These are phyloP conservation scores for Erinaceus europaeus DNA, from an alignment of 2,113 vertebrate species.

Conservation along the genomic window DNA sequence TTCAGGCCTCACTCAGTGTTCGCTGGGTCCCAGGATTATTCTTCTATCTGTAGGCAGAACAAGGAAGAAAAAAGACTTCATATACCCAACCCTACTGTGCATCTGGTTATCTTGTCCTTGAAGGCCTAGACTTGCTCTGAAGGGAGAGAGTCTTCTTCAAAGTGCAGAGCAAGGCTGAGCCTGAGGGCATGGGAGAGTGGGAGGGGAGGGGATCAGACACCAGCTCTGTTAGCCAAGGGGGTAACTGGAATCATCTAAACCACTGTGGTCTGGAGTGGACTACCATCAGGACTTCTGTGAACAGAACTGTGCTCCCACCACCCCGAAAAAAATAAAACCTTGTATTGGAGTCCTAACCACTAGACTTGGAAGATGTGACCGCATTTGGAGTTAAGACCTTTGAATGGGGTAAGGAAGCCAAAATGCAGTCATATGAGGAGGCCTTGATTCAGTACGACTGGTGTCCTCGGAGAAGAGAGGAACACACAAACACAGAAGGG, in stretches of 20 bases:
- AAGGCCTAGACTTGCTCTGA: too few relatives aligned
- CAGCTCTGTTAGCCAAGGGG: neutral
- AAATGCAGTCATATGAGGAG: neutral
- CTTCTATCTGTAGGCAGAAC: neutral
- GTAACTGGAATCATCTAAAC: neutral
- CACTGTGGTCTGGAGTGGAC: too few relatives aligned
- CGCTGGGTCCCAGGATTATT: neutral
- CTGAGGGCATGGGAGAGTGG: neutral
- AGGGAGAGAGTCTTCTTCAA: neutral
- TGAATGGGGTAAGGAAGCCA: neutral
- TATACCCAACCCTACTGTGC: fast-evolving
- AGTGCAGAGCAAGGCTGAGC: neutral
- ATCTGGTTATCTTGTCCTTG: neutral
- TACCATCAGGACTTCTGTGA: too few relatives aligned
- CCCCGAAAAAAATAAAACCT: neutral
- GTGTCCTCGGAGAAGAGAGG: neutral
- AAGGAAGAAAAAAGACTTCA: neutral
- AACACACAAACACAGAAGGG: neutral
- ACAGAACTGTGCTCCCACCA: neutral
- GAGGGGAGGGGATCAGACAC: neutral
- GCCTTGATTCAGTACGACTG: neutral
- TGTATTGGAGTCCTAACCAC: neutral
- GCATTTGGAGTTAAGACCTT: too few relatives aligned
- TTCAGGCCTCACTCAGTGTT: neutral
- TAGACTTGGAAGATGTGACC: neutral